Conservation (phyloP, 2,113 vertebrate genomes). For the Dromas ardeola region DNA sequence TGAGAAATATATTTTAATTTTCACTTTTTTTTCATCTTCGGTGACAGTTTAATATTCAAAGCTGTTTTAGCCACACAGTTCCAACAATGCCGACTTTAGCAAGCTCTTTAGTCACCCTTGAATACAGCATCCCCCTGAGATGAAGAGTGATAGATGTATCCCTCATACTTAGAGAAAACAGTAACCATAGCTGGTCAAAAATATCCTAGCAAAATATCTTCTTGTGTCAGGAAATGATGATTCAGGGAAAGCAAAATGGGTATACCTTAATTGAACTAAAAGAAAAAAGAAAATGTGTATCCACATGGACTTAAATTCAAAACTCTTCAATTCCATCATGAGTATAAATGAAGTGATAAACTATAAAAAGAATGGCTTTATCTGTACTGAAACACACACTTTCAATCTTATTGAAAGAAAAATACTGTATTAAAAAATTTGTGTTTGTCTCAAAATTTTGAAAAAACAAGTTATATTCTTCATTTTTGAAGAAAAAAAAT, state of each 20-base stretch:
- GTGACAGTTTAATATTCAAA: neutral
- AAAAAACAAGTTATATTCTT: neutral
- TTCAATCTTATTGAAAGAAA: neutral
- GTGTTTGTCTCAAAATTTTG: neutral
- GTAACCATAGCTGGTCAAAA: neutral
- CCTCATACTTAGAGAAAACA: neutral
- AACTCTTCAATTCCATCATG: neutral
- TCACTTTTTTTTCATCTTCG: neutral
- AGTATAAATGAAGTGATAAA: neutral
- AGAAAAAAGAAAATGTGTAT: neutral
- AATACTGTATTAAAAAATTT: neutral
- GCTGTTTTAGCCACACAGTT: neutral
- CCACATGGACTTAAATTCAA: neutral
- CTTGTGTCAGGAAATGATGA: neutral
- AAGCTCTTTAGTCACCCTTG: neutral
- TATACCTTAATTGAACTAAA: neutral
- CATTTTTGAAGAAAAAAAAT: neutral
- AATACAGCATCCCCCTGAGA: neutral
- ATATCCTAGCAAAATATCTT: neutral
- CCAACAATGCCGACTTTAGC: neutral
- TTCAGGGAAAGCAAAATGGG: neutral
- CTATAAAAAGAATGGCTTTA: neutral
- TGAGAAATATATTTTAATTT: neutral
- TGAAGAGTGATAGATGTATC: neutral
- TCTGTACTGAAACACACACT: neutral